Evolutionary conservation across 1,140 invertebrate genomes (phyloP).

Genomic region (roundworm (Caenorhabditis elegans)): DNA sequence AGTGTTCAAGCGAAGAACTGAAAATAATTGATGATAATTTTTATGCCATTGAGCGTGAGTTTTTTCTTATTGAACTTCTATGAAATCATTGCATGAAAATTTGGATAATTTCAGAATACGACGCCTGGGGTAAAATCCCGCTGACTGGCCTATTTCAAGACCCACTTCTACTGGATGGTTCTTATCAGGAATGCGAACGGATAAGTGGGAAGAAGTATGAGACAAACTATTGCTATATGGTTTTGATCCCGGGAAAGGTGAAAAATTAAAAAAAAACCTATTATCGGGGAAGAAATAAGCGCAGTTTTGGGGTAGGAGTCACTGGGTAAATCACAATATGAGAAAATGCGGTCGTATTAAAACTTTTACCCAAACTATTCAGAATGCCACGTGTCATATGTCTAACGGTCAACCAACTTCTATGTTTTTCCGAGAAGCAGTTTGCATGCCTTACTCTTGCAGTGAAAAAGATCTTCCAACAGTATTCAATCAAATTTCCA

Average conservation of each 20-base stretch:
- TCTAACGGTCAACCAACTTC: not conserved
- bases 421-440: not conserved
- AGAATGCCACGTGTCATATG: not conserved
- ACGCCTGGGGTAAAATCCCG: conserved; percentile 7
- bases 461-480: not conserved
- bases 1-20: not conserved
- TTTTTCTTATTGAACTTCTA: not conserved
- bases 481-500: not conserved
- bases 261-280: too few species aligned
- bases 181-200: not conserved
- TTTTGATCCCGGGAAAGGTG: not conserved
- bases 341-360: too few species aligned
- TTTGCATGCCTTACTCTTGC: not conserved
- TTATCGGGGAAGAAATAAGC: too few species aligned
- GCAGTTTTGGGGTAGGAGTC: too few species aligned
- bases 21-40: not conserved
- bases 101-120: conserved; percentile 3
- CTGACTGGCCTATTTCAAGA: not conserved
- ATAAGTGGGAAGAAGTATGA: not conserved
- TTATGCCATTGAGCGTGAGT: not conserved
- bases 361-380: not conserved
- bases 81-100: too few species aligned
- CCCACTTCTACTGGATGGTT: not conserved
- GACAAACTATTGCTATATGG: not conserved
- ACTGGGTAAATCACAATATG: too few species aligned